Percentiles rank a stretch among this genome's conserved stretches.
Evolutionary conservation across 1,140 invertebrate genomes (phyloP).

Genomic region (Callitettix versicolor): DNA sequence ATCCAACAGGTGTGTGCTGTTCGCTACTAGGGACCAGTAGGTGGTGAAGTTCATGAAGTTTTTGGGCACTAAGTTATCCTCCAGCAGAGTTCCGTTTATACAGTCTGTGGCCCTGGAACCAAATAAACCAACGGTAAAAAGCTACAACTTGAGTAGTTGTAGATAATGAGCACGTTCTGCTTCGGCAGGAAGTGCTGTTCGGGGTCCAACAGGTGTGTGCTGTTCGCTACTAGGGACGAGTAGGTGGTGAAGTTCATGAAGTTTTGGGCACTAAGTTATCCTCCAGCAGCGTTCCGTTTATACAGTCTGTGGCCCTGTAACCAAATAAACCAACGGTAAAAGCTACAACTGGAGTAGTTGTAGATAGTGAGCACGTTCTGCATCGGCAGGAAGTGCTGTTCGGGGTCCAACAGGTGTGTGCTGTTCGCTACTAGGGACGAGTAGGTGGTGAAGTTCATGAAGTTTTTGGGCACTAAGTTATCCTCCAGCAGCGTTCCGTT

Average conservation of each 20-base stretch:
- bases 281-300: slow-evolving; percentile 50
- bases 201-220: slow-evolving; percentile 33
- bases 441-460: too few species aligned
- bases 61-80: slow-evolving; percentile 35
- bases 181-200: slow-evolving; percentile 36
- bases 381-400: slow-evolving; percentile 36
- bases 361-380: slow-evolving; percentile 43
- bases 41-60: slow-evolving; percentile 51
- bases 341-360: slow-evolving; percentile 42
- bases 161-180: slow-evolving; percentile 42
- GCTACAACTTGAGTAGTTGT: slow-evolving; percentile 43
- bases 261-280: slow-evolving; percentile 38
- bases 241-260: slow-evolving; percentile 53
- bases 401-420: too few species aligned
- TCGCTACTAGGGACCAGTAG: slow-evolving; percentile 45
- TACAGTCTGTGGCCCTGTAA: slow-evolving; percentile 49
- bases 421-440: too few species aligned
- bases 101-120: slow-evolving; percentile 51
- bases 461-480: too few species aligned
- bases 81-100: slow-evolving; percentile 51
- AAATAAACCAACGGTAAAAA: too few species aligned
- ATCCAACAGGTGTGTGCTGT: slow-evolving; percentile 33
- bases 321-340: too few species aligned
- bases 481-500: too few species aligned
- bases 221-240: slow-evolving; percentile 42